phyloP scores from a whole-genome alignment of 2,797 vertebrate species.

The Cottoperca gobio region DNA sequence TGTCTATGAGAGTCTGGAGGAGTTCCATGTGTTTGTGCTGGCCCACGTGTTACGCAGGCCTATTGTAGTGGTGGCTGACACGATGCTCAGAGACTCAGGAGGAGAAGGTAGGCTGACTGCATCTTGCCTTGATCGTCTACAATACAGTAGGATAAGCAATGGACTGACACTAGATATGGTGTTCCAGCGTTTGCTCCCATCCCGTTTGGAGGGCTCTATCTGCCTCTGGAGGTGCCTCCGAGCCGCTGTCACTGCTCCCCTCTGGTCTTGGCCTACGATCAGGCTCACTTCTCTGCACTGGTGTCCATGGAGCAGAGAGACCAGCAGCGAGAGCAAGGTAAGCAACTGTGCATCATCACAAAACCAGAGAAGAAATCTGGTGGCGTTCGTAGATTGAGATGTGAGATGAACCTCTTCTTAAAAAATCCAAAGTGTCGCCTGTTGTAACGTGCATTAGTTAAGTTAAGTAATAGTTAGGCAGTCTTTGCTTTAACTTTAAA shows the following conservation, averaged over 20 bases:
- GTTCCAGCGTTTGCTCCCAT: slow-evolving; percentile 95
- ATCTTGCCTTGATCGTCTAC: neutral
- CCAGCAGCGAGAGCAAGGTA: slow-evolving; percentile 98
- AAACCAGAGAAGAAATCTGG: neutral
- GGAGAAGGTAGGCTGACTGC: slow-evolving; percentile 89
- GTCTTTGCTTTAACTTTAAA: slow-evolving; percentile 46
- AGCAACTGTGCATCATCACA: slow-evolving; percentile 4
- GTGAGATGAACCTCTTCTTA: slow-evolving; percentile 9
- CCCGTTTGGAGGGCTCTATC: slow-evolving; percentile 96
- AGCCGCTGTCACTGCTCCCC: slow-evolving; percentile 98
- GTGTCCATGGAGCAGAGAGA: slow-evolving; percentile 99
- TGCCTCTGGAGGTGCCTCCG: slow-evolving; percentile 96
- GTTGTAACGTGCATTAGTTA: slow-evolving; percentile 4
- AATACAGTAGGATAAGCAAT: neutral
- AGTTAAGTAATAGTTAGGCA: slow-evolving; percentile 14
- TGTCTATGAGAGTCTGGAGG: slow-evolving; percentile 97
- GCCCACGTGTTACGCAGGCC: slow-evolving; percentile 95
- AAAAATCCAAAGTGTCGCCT: slow-evolving; percentile 18
- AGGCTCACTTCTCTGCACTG: slow-evolving; percentile 98
- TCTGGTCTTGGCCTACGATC: slow-evolving; percentile 97
- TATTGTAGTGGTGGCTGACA: slow-evolving; percentile 96
- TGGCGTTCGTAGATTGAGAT: neutral
- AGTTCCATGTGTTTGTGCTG: slow-evolving; percentile 97
- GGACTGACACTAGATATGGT: neutral
- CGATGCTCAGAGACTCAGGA: slow-evolving; percentile 97